These are phyloP conservation scores for Pyralis farinalis DNA, from an alignment of 2,888 invertebrate species.

Conservation along the genomic window DNA sequence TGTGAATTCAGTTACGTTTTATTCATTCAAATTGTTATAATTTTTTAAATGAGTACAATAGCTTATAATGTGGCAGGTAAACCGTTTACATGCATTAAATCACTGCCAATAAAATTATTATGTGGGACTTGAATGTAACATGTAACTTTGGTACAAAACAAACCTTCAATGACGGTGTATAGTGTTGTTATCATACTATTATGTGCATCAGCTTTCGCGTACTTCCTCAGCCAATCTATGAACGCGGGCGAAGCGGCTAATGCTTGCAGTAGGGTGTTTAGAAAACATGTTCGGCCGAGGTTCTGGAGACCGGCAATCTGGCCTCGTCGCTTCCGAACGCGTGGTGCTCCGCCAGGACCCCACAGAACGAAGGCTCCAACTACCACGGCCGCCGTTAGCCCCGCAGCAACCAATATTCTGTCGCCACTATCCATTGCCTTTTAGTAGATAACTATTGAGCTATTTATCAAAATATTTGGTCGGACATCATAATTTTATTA, in stretches of 20 bases:
- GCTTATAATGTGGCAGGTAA: no score
- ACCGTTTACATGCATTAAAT: no score
- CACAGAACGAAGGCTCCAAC: constrained; percentile 92
- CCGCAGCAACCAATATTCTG: constrained; percentile 88
- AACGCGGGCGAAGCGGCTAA: constrained; percentile 93
- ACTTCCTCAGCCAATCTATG: constrained; percentile 89
- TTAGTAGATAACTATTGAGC: background rate
- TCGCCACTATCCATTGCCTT: constrained; percentile 86
- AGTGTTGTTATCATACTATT: constrained; percentile 88
- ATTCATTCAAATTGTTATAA: no score
- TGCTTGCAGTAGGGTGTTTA: constrained; percentile 95
- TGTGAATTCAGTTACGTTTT: no score
- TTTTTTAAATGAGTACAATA: no score
- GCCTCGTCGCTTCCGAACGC: constrained; percentile 83
- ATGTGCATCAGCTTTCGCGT: constrained; percentile 82
- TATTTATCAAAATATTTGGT: background rate
- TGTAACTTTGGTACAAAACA: constrained; percentile 18
- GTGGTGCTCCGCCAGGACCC: constrained; percentile 86
- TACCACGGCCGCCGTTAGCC: constrained; percentile 89
- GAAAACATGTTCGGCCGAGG: constrained; percentile 95
- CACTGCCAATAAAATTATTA: no score
- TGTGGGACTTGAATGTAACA: no score
- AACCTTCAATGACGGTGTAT: constrained; percentile 88
- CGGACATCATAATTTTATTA: background rate
- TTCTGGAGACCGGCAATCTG: constrained; percentile 93